A percentile compares a stretch with the other conserved stretches of the same genome.
These are phyloP conservation scores for Loripinus fragilis DNA, from an alignment of 2,888 invertebrate genomes.

Conservation along the genomic window DNA sequence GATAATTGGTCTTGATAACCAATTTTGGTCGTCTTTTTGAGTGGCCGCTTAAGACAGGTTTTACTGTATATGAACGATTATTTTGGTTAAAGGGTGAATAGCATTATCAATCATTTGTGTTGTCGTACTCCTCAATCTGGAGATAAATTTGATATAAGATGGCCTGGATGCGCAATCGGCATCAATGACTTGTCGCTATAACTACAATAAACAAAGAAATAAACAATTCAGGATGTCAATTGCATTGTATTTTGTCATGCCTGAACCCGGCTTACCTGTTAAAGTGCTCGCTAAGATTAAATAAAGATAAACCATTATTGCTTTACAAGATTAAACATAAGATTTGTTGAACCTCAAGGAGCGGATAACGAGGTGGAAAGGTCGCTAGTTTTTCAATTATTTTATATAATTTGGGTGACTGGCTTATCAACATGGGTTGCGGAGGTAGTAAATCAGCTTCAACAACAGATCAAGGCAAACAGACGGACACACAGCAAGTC, in stretches of 20 bases:
- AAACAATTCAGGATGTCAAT: conserved; percentile 32
- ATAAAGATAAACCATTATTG: neutral
- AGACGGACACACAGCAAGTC: conserved; percentile 11
- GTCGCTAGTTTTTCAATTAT: neutral
- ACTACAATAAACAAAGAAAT: conserved; percentile 48
- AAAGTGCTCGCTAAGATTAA: neutral
- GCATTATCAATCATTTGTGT: too few relatives aligned
- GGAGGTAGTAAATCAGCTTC: conserved; percentile 26
- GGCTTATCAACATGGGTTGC: conserved; percentile 31
- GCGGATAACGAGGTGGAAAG: neutral
- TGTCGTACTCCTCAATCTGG: neutral
- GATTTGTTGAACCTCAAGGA: neutral
- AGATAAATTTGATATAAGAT: conserved; percentile 7
- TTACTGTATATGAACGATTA: too few relatives aligned
- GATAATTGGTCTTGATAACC: too few relatives aligned
- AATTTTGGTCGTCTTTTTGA: too few relatives aligned
- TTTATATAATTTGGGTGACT: neutral
- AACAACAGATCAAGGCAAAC: conserved; percentile 1
- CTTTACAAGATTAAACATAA: neutral
- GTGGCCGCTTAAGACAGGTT: too few relatives aligned
- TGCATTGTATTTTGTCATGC: conserved; percentile 2
- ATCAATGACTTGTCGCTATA: conserved; percentile 28
- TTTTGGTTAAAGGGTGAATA: too few relatives aligned
- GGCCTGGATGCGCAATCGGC: conserved; percentile 11
- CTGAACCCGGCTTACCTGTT: neutral